A percentile compares a stretch with the other conserved stretches of the same genome.
Evolutionary conservation across 2,888 invertebrate genomes (phyloP).

Genomic region (Ashinkailepas kermadecensis): DNA sequence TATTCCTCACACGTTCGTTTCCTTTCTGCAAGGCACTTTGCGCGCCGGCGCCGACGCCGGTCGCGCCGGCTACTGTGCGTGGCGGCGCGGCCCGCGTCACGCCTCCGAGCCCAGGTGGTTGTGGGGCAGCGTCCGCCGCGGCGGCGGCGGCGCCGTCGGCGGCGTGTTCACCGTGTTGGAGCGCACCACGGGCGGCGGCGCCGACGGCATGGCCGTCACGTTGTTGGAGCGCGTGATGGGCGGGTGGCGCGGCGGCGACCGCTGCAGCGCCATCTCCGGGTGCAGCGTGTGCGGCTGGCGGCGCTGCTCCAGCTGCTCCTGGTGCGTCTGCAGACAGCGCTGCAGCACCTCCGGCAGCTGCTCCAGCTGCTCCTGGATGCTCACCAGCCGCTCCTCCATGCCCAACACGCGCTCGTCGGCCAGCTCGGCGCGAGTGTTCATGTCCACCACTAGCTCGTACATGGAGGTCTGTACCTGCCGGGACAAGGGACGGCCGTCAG

Average conservation of each 20-base stretch:
- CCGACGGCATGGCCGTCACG: slow-evolving; percentile 26
- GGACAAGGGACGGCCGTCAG: slow-evolving; percentile 36
- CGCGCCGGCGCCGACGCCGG: slow-evolving; percentile 45
- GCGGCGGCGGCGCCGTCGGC: slow-evolving; percentile 18
- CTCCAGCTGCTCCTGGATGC: slow-evolving; percentile 80
- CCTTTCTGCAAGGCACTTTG: slow-evolving; percentile 17
- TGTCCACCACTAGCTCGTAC: slow-evolving; percentile 95
- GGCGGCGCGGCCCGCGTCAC: slow-evolving; percentile 29
- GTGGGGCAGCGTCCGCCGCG: slow-evolving; percentile 6
- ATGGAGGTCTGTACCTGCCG: slow-evolving; percentile 94
- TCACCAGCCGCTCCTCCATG: slow-evolving; percentile 82
- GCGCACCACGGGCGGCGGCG: slow-evolving; percentile 30
- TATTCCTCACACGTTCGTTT: slow-evolving; percentile 4
- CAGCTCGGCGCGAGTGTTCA: slow-evolving; percentile 87
- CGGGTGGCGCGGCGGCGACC: slow-evolving; percentile 38
- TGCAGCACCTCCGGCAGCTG: slow-evolving; percentile 74
- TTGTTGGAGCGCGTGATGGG: slow-evolving; percentile 28
- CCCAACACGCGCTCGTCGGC: slow-evolving; percentile 87
- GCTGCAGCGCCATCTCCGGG: slow-evolving; percentile 60
- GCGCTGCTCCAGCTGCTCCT: slow-evolving; percentile 68
- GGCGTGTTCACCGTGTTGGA: slow-evolving; percentile 24
- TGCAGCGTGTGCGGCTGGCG: slow-evolving; percentile 53
- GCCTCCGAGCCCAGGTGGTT: background rate
- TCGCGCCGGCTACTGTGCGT: slow-evolving; percentile 44
- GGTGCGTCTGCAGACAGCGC: slow-evolving; percentile 61